Evolutionary conservation across 2,113 vertebrate genomes (phyloP).

Genomic region (Conger conger): DNA sequence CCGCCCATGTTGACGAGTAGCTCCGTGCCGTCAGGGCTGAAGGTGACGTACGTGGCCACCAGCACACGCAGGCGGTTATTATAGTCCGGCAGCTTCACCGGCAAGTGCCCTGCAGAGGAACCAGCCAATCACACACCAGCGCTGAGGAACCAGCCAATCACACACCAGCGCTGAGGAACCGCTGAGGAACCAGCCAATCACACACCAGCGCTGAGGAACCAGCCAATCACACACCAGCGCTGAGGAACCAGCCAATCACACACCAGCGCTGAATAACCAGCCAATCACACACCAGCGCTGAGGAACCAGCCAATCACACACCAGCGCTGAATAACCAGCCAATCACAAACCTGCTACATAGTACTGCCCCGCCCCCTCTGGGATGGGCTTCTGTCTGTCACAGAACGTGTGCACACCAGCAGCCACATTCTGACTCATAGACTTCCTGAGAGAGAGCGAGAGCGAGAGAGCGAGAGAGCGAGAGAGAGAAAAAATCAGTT

Average conservation of each 20-base stretch:
- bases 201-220: not conserved
- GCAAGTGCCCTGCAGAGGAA: slow-evolving; percentile 81
- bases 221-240: not conserved
- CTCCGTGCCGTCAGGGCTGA: slow-evolving; percentile 96
- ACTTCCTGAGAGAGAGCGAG: slow-evolving; percentile 72
- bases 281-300: not conserved
- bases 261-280: not conserved
- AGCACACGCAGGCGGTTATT: slow-evolving; percentile 91
- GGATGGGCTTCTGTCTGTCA: slow-evolving; percentile 88
- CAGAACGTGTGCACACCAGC: slow-evolving; percentile 93
- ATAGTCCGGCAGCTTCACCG: slow-evolving; percentile 93
- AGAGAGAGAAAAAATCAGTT: too few species aligned
- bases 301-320: not conserved
- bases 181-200: not conserved
- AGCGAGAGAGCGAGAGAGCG: not conserved
- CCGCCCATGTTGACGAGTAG: slow-evolving; percentile 98
- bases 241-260: not conserved
- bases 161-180: not conserved
- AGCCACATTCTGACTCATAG: slow-evolving; percentile 80
- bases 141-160: not conserved
- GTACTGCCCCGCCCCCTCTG: slow-evolving; percentile 93
- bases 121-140: not conserved
- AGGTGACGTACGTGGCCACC: slow-evolving; percentile 95
- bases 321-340: not conserved
- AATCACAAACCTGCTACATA: slow-evolving; percentile 90